phyloP scores from a whole-genome alignment of 2,113 vertebrate species.

The Petrocephalus microphthalmus region DNA sequence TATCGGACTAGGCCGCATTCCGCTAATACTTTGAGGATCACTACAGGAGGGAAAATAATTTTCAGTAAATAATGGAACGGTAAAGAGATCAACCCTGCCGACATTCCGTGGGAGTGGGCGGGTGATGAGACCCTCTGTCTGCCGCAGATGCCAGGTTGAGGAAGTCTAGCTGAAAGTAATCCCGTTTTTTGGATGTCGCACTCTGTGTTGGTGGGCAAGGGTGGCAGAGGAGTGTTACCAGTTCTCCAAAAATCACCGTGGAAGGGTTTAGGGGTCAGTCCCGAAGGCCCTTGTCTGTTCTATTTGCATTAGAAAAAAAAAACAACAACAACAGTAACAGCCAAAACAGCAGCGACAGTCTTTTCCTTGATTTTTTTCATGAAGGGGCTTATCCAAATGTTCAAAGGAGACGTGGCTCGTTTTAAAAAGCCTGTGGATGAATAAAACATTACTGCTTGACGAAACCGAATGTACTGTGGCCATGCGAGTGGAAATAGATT shows the following conservation, averaged over 20 bases:
- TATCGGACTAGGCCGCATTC: conserved; percentile 24
- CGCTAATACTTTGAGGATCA: conserved; percentile 38
- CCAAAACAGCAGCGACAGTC: background rate
- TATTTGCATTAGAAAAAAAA: background rate
- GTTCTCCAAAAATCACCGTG: background rate
- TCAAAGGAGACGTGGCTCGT: background rate
- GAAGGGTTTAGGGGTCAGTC: background rate
- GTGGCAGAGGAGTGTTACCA: background rate
- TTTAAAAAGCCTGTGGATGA: background rate
- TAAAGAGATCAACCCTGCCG: conserved; percentile 15
- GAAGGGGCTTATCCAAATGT: background rate
- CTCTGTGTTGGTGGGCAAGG: background rate
- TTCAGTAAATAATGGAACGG: conserved; percentile 38
- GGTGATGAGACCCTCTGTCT: conserved; percentile 13
- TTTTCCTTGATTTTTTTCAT: background rate
- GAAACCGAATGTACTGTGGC: background rate
- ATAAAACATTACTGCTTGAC: conserved; percentile 5
- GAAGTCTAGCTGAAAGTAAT: background rate
- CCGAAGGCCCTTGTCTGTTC: background rate
- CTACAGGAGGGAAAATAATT: conserved; percentile 22
- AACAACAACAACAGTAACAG: background rate
- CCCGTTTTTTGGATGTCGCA: background rate
- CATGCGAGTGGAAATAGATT: conserved; percentile 7
- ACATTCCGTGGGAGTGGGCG: conserved; percentile 9
- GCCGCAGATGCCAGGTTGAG: background rate